Conservation (phyloP, 2,797 vertebrate species). For the Scolopax bukidnonensis region DNA sequence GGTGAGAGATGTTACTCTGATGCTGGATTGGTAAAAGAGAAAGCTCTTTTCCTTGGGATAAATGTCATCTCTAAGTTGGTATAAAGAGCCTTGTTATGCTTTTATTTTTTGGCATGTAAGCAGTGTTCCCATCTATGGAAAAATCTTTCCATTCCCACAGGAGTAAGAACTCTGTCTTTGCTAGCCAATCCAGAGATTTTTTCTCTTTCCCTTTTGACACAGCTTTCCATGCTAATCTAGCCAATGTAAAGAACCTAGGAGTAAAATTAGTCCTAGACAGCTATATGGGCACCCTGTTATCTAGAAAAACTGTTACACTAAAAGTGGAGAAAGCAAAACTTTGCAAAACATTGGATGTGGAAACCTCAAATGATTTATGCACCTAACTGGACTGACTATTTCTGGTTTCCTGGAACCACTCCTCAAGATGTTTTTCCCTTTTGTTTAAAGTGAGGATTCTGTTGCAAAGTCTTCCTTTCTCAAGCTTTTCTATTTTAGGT, state of each 20-base stretch:
- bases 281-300: rapidly evolving
- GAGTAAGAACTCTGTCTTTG: neutral
- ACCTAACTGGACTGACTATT: neutral
- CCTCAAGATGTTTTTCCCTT: neutral
- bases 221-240: neutral
- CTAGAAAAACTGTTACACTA: neutral
- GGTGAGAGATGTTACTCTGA: neutral
- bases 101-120: neutral
- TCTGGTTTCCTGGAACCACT: neutral
- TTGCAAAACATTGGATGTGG: rapidly evolving
- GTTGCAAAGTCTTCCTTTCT: neutral
- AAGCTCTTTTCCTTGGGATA: neutral
- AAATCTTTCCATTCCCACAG: neutral
- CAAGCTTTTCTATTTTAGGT: neutral
- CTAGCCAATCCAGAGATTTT: neutral
- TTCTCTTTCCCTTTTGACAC: neutral
- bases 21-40: neutral
- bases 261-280: neutral
- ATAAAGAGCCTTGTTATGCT: neutral
- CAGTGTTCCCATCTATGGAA: neutral
- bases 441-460: neutral
- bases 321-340: neutral
- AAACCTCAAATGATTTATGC: neutral
- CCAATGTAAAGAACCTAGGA: neutral
- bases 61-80: neutral